Percentiles rank a stretch among this genome's conserved stretches.
These are phyloP conservation scores for Cheilosia pagana DNA, from an alignment of 2,888 invertebrate genomes.

Conservation along the genomic window DNA sequence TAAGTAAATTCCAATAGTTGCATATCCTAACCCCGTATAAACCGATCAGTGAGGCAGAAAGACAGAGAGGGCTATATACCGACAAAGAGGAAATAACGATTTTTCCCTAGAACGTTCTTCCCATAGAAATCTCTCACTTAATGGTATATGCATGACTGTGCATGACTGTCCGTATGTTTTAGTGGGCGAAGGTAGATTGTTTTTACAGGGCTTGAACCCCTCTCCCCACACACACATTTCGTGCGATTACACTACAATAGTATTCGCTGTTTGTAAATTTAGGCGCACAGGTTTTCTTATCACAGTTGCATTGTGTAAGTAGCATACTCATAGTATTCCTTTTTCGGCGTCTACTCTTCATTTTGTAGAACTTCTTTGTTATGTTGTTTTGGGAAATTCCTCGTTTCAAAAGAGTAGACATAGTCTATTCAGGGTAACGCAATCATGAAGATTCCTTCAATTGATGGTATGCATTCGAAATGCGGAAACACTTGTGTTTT, in stretches of 20 bases:
- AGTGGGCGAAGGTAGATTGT: constrained; percentile 5
- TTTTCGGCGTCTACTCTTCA: background rate
- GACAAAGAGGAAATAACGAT: constrained; percentile 23
- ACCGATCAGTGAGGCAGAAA: constrained; percentile 1
- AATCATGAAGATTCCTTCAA: constrained; percentile 40
- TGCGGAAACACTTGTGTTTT: constrained; percentile 7
- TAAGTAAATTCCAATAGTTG: constrained; percentile 56
- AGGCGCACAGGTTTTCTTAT: constrained; percentile 42
- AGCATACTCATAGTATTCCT: background rate
- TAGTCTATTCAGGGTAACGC: constrained; percentile 26
- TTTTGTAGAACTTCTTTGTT: constrained; percentile 33
- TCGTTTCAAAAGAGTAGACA: constrained; percentile 23
- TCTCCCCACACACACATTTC: constrained; percentile 13
- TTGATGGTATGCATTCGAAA: constrained; percentile 27
- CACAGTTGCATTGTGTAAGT: constrained; percentile 28
- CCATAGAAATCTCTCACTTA: constrained; percentile 44
- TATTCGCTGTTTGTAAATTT: constrained; percentile 48
- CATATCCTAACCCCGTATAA: constrained; percentile 20
- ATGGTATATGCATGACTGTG: constrained; percentile 63
- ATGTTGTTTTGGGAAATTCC: constrained; percentile 23
- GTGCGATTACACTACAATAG: constrained; percentile 38
- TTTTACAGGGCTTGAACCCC: constrained; percentile 2
- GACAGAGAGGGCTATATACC: background rate
- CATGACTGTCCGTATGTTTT: constrained; percentile 37
- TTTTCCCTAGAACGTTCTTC: constrained; percentile 26